Percentiles rank a stretch among this genome's conserved stretches.
Evolutionary conservation across 2,113 vertebrate genomes (phyloP).

Genomic region (Hylia prasina): DNA sequence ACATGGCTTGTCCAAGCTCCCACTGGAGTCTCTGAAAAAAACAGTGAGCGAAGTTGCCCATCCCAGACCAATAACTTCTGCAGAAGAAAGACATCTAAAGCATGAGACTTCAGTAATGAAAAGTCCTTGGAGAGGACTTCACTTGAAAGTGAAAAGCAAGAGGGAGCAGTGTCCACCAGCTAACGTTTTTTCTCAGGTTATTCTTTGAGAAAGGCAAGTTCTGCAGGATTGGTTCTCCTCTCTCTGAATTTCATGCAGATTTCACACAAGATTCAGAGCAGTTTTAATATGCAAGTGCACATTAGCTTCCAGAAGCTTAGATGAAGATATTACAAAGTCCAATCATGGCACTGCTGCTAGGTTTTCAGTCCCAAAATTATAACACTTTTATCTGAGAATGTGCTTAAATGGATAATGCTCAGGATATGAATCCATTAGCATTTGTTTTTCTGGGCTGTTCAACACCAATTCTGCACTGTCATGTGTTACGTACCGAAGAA

Average conservation of each 20-base stretch:
- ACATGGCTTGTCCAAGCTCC: not conserved
- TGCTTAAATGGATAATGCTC: not conserved
- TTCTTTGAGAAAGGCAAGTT: not conserved
- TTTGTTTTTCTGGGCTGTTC: slow-evolving; percentile 25
- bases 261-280: not conserved
- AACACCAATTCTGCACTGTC: slow-evolving; percentile 26
- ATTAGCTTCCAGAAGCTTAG: not conserved
- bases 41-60: not conserved
- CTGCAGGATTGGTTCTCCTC: not conserved
- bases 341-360: not conserved
- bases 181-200: not conserved
- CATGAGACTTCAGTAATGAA: not conserved
- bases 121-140: not conserved
- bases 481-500: not conserved
- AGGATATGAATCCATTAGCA: not conserved
- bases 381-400: slow-evolving; percentile 6
- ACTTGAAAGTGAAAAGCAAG: not conserved
- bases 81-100: not conserved
- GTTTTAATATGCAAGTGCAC: not conserved
- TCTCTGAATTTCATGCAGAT: not conserved
- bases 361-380: not conserved
- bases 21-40: not conserved
- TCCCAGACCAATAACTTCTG: not conserved
- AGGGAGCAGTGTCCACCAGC: not conserved
- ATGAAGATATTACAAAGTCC: not conserved